Base-by-base conservation (phyloP, 2,113 vertebrate genomes). In the Perca flavescens region DNA sequence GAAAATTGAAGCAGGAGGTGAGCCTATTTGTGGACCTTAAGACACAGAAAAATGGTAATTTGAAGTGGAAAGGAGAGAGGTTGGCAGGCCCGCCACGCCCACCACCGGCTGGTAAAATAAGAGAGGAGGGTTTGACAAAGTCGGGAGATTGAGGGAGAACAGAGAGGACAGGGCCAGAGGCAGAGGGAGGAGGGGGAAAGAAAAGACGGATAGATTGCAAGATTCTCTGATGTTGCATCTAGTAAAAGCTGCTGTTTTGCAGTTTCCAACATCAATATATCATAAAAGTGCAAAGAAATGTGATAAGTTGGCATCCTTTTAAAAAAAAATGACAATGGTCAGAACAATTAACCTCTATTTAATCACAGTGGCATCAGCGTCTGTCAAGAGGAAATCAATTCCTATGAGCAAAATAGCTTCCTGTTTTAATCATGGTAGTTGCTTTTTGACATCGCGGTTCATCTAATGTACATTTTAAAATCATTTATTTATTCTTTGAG, bases 21-120 rank as follows among this genome's bases (percentile, higher is more conserved):
- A 77, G 25, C 14, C 74, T 43, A 67, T 72, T 83, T 73, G 46
- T 65, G 82, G 58, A 89, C 49, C 74, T 75, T 68, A 82, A 86
- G 78, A 84, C 56, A 60, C 50, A 62, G 84, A 74, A 77, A 88
- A 84, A 79, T n/a, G 19, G 28, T 40, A 61, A 47, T 80, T 72
- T 71, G 28, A 76, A 77, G 64, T 25, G 68, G 43, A 62, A 72
- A 76, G 74, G 73, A 78, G 9, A 25, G 74, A 64, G 47, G 46
- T 43, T 58, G 53, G 34, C 65, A 58, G 28, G 13, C 11, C 16
- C 1, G 58, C 68, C 83, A 82, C 62, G 28, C 63, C 82, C 70
- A 69, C 61, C 13, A 14, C 13, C 6, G 47, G 53, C 36, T 36
- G 70, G 40, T 66, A 73, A 69, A 72, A 72, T 74, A 43, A 74